A percentile compares a stretch with the other conserved stretches of the same genome.
Evolutionary conservation across 2,888 invertebrate species (phyloP).

Genomic region (Melolontha melolontha): DNA sequence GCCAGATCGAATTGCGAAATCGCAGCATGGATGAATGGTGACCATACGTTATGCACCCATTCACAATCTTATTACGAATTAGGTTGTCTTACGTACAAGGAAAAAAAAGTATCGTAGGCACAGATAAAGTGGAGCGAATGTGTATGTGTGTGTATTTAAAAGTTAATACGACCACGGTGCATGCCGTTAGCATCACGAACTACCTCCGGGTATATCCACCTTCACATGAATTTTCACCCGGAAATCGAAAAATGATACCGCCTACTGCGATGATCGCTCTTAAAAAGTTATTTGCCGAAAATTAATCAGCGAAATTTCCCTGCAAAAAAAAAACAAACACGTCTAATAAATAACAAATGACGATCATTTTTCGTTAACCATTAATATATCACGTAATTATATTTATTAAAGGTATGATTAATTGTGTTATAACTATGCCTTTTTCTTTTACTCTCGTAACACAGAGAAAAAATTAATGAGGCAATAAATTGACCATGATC

Average conservation of each 20-base stretch:
- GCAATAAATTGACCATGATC: neutral
- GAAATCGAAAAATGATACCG: conserved; percentile 46
- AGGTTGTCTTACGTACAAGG: conserved; percentile 9
- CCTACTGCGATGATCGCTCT: conserved; percentile 23
- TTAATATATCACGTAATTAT: conserved; percentile 30
- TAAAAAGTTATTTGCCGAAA: conserved; percentile 15
- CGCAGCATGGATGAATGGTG: conserved; percentile 31
- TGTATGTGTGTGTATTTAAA: conserved; percentile 41
- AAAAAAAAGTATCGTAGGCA: conserved; percentile 12
- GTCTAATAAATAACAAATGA: conserved; percentile 20
- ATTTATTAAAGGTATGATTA: conserved; percentile 32
- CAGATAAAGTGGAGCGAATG: conserved; percentile 45
- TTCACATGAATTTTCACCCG: conserved; percentile 49
- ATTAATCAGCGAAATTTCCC: conserved; percentile 33
- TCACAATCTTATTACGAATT: conserved; percentile 29
- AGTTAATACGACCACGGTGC: conserved; percentile 32
- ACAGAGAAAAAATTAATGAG: conserved; percentile 5
- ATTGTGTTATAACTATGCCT: conserved; percentile 19
- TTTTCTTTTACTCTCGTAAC: conserved; percentile 26
- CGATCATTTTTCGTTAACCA: conserved; percentile 20
- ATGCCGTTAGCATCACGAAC: conserved; percentile 45
- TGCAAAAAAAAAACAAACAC: conserved; percentile 31
- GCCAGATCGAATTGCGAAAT: conserved; percentile 22
- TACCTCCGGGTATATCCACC: conserved; percentile 19
- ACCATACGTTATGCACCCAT: conserved; percentile 38